Percentiles rank a stretch among this genome's conserved stretches.
phyloP scores from a whole-genome alignment of 2,797 vertebrate species.

The Fratercula arctica region DNA sequence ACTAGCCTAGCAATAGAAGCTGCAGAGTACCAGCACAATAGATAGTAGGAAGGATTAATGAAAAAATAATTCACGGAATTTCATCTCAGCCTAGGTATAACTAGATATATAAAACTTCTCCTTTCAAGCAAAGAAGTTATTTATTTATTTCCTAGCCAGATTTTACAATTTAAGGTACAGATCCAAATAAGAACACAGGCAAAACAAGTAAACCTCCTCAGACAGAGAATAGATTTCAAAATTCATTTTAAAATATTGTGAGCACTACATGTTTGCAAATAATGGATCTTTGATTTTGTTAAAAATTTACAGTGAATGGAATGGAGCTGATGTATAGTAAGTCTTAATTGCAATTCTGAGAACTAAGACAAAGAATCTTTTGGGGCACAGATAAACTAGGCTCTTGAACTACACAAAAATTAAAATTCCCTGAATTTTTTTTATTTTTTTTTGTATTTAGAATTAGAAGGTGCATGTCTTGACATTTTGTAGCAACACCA shows the following conservation, averaged over 20 bases:
- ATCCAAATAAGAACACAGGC: background rate
- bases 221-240: background rate
- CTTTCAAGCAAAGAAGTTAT: background rate
- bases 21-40: background rate
- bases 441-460: background rate
- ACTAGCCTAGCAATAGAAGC: background rate
- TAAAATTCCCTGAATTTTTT: background rate
- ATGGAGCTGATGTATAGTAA: background rate
- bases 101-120: background rate
- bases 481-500: background rate
- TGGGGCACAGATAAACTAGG: background rate
- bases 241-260: background rate
- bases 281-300: background rate
- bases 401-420: background rate
- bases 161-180: background rate
- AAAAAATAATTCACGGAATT: background rate
- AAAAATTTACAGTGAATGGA: background rate
- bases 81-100: background rate
- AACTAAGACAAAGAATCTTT: background rate
- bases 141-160: background rate
- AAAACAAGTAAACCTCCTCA: background rate
- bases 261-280: background rate
- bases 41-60: background rate
- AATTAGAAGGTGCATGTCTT: background rate
- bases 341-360: background rate